phyloP scores from a whole-genome alignment of 2,113 vertebrate genomes.

The Diadophis punctatus region DNA sequence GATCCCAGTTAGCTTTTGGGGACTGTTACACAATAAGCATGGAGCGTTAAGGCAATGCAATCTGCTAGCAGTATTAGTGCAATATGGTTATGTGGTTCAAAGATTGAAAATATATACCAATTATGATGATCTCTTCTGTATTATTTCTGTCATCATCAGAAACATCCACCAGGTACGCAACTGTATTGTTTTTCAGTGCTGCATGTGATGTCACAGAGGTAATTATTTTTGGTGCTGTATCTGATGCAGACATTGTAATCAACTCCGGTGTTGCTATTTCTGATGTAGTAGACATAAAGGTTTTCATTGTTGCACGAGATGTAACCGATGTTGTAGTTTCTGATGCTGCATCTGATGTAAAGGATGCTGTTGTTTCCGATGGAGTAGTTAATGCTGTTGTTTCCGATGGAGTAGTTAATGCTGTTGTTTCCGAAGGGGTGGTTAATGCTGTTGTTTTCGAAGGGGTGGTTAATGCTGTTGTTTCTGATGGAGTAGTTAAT shows the following conservation, averaged over 20 bases:
- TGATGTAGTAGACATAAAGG: background rate
- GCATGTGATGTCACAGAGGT: background rate
- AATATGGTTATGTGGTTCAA: background rate
- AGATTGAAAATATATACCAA: constrained; percentile 15
- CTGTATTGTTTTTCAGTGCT: constrained; percentile 38
- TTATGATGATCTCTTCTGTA: constrained; percentile 36
- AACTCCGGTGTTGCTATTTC: background rate
- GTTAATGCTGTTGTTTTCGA: constrained; percentile 45
- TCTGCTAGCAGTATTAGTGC: background rate
- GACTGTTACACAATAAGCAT: background rate
- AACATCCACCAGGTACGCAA: constrained; percentile 22
- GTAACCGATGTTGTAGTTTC: background rate
- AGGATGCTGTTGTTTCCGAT: constrained; percentile 19
- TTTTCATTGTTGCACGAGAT: background rate
- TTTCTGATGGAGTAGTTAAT: background rate
- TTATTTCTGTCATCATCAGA: constrained; percentile 38
- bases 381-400: constrained; percentile 30
- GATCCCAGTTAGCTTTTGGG: background rate
- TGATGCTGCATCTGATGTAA: constrained; percentile 30
- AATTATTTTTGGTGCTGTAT: constrained; percentile 5
- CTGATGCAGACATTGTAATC: constrained; percentile 36
- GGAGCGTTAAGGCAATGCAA: background rate
- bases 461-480: constrained; percentile 25
- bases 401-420: constrained; percentile 38
- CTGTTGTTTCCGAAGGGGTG: constrained; percentile 45